Base-by-base conservation (phyloP, 2,797 vertebrate species). In the Clarias platycephalus region DNA sequence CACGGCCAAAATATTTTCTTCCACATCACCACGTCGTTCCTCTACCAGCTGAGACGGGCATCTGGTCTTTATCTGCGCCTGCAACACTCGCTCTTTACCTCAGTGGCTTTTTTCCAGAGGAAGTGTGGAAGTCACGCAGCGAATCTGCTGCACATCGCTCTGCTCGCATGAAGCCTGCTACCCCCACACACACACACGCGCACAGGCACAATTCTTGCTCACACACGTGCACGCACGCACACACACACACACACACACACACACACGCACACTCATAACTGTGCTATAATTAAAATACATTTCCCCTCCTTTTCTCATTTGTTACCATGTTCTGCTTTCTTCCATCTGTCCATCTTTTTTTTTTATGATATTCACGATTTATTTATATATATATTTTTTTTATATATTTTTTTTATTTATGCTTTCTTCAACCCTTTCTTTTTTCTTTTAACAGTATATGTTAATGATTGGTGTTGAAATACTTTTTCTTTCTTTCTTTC, bases 91-190 rank as follows among this genome's bases (percentile, higher is more conserved):
- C 49, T 55, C 66, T 70, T 37, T 81, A 70, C 66, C 64, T 67
- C 75, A 22, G 55, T 79, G 83, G 83, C 83, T 67, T 82, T 82
- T 78, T 86, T 86, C 74, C 63, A 79, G 81, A 80, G 63, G 85
- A 86, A 83, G 82, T 83, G 76, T 67, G 26, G 57, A 78, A 84
- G 74, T 60, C 83, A 68, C 74, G 75, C 75, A 70, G 74, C 53
- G 37, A 40, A 70, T 78, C 31, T n/a, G 53, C 31, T n/a, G 63
- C 53, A 57, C 60, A 57, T n/a, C 40, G 31, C 26, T 34, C 44
- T 34, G 55, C 71, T 83, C 60, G 0, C n/a, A 82, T 82, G 67
- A 49, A 62, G n/a, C 5, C 55, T 6, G 70, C 58, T 34, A 34
- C 81, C 13, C 40, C 24, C 31, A 37, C 62, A 53, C 62, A 64